Percentiles rank a stretch among this genome's conserved stretches.
Evolutionary conservation across 2,888 invertebrate genomes (phyloP).

Genomic region (Heteropelma amictum): DNA sequence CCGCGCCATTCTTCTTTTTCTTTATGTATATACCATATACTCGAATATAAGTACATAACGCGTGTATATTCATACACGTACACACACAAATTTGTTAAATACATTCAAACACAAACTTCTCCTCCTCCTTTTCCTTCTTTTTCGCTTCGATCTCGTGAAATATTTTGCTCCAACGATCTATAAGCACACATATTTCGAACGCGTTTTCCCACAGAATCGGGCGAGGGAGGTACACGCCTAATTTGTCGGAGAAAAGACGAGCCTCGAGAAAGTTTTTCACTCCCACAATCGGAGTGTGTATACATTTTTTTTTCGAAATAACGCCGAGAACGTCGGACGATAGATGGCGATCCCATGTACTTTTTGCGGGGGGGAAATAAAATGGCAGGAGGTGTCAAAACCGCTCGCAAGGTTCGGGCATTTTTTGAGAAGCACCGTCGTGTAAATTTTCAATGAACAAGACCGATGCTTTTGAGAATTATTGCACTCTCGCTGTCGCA

Average conservation of each 20-base stretch:
- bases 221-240: slow-evolving; percentile 7
- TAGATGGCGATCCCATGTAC: not conserved
- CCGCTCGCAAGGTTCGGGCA: too few species aligned
- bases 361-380: not conserved
- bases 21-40: slow-evolving; percentile 37
- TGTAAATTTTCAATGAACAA: slow-evolving; percentile 31
- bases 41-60: slow-evolving; percentile 3
- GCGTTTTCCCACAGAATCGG: slow-evolving; percentile 10
- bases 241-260: not conserved
- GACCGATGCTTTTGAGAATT: not conserved
- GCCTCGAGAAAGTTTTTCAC: not conserved
- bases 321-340: not conserved
- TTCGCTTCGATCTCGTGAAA: not conserved
- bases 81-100: slow-evolving; percentile 2
- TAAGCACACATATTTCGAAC: not conserved
- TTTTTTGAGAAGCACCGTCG: not conserved
- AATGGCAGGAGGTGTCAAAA: not conserved
- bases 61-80: slow-evolving; percentile 13
- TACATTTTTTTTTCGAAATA: not conserved
- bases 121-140: slow-evolving; percentile 32
- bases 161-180: not conserved
- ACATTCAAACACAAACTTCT: slow-evolving; percentile 33
- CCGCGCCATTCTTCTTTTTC: slow-evolving; percentile 58
- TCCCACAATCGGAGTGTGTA: not conserved
- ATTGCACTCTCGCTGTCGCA: not conserved